Base-by-base conservation (phyloP, 2,888 invertebrate genomes). In the Tetanocera ferruginea region DNA sequence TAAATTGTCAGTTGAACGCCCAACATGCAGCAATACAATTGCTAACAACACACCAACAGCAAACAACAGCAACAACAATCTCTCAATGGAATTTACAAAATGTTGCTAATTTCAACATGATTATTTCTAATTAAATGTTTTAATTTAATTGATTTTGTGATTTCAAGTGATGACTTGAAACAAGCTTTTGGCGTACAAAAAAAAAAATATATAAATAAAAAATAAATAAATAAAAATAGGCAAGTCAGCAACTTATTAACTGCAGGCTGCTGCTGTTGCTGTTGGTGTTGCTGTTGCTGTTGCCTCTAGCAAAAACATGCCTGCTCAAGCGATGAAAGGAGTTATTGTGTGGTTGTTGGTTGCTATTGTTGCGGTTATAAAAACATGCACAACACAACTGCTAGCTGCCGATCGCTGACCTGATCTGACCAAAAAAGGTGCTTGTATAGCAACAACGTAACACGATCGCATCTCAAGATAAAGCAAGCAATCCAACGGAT, bases 81-180 rank as follows among this genome's bases (percentile, higher is more conserved):
- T 28, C 52, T 25, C 23, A 34, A 52, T 49, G 52, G 62, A 71
- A 76, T 73, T 49, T 62, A 64, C 34, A 76, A 79, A 79, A 70
- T 70, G 76, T 76, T 79, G 77, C 57, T 62, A 80, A 78, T 78
- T 76, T 76, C 72, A 72, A 74, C 79, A 81, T 79, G 79, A 77
- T 77, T 69, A 62, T 57, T 73, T 77, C 78, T 78, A 80, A 80
- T 82, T 80, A 82, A 82, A 80, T 80, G 77, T 57, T 80, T 71
- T 49, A 55, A 75, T 80, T 80, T 80, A 81, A 81, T 82, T 78
- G 81, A 80, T 80, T 76, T 78, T 25, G 31, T 51, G 64, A 74
- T 74, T 23, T 14, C 14, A 25, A 23, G 25, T 34, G 31, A 19
- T 28, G 31, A 66, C 34, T 66, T 66, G 31, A 19, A 34, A 34